Base-by-base conservation (phyloP, 2,797 vertebrate species). In the Garrulus glandarius region DNA sequence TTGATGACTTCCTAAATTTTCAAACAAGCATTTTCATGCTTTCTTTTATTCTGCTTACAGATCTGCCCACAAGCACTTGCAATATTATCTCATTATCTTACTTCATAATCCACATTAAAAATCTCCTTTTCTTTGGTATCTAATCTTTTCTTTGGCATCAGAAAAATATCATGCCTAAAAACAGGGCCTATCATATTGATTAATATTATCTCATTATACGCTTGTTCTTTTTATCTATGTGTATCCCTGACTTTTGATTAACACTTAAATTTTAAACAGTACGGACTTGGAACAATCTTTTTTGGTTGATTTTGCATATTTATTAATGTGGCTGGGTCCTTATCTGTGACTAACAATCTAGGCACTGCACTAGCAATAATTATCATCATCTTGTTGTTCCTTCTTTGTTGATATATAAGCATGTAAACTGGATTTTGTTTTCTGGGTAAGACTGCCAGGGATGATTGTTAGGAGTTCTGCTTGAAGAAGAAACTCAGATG, bases 201-300 rank as follows among this genome's bases (percentile, higher is more conserved):
- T 88, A 95, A 94, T 90, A 93, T 92, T 93, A 96, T 95, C 95
- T 95, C 87, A 88, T 95, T 92, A 86, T 90, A 95, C 86, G 87
- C 95, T 96, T 96, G 95, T 96, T 94, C 89, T 94, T 92, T 79
- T 93, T 94, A 95, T 94, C 92, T 93, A n/a, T 92, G 81, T 69
- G 30, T 47, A 96, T 75, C 87, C 52, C 69, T 47, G 67, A 70
- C 84, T 96, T 95, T 92, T 84, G 92, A 96, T 81, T 95, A 96
- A 86, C 86, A 95, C 79, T 94, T 87, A 92, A 37, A 84, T 86
- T 95, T 94, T 78, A 89, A 95, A 61, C 69, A 83, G 50, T 74
- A 57, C 0, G 0, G 71, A 74, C 63, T n/a, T 8, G 19, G 53
- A 81, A 89, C 69, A 68, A 80, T 87, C 72, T 85, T 89, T 96